Evolutionary conservation across 2,888 invertebrate species (phyloP).

Genomic region (Drosophila ustulata): DNA sequence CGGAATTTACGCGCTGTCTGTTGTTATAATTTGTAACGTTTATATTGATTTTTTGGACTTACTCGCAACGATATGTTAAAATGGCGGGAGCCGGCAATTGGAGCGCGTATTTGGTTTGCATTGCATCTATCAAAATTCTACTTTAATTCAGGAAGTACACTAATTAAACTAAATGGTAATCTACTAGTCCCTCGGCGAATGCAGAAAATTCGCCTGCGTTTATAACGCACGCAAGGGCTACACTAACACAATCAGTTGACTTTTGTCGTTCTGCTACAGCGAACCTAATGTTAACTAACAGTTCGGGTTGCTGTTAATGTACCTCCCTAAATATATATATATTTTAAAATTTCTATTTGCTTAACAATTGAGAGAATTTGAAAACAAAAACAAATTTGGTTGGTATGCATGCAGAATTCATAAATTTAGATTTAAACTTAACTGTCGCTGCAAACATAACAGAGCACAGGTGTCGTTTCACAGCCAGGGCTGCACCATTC

Average conservation of each 20-base stretch:
- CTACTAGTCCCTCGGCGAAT: constrained; percentile 1
- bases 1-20: constrained; percentile 75
- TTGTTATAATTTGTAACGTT: constrained; percentile 45
- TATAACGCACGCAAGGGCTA: constrained; percentile 52
- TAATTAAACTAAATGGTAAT: constrained; percentile 13
- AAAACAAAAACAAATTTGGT: neutral
- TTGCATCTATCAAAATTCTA: constrained; percentile 5
- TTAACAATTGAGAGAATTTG: too few species aligned
- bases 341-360: neutral
- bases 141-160: constrained; percentile 47
- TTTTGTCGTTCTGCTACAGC: neutral
- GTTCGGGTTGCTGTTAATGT: neutral
- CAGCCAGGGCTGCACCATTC: neutral
- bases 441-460: neutral
- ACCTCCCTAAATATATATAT: neutral
- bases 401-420: neutral
- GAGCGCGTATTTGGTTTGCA: neutral
- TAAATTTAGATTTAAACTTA: neutral
- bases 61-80: constrained; percentile 21
- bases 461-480: neutral
- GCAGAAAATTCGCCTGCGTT: constrained; percentile 38
- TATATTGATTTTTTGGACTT: constrained; percentile 64
- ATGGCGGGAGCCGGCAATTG: neutral
- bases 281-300: constrained; percentile 11
- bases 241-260: constrained; percentile 21